Base-by-base conservation (phyloP, 2,888 invertebrate species). In the Apotomis betuletana region DNA sequence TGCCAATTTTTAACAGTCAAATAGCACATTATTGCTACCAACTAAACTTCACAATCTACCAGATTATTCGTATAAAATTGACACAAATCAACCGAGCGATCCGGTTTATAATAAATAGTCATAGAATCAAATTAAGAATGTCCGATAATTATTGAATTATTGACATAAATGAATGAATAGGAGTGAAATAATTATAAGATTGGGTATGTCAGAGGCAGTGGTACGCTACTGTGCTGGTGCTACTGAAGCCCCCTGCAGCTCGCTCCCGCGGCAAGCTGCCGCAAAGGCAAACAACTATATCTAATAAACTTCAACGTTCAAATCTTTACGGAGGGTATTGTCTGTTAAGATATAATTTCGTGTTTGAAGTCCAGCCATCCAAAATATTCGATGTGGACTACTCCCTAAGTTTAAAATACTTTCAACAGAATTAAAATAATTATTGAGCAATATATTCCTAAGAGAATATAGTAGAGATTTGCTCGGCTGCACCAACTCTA, bases 401-500 rank as follows among this genome's bases (percentile, higher is more conserved):
- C 84, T 82, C 85, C 75, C 90, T 91, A 90, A 87, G 83, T 86
- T 90, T 89, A 89, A 90, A 91, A 91, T 90, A 91, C 90, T 87
- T 88, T 90, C 85, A 92, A 93, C 91, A 88, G 90, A 92, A 90
- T 88, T 88, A 92, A 91, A 77, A 74, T 74, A 76, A 91, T 90
- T 87, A 92, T 93, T 93, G 92, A 93, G 92, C 92, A 93, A 92
- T 90, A 91, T 89, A 92, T 91, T 89, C 91, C 79, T 89, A 90
- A 85, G 87, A 90, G 92, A 92, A 92, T 91, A 91, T 89, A 89
- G 88, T 91, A 92, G 91, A 92, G 91, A 90, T 90, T 91, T 92
- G 91, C 92, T 91, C 92, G 89, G 91, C 90, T 92, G 92, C 92
- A 91, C 92, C 91, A 91, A 91, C 88, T 90, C 90, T 90, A 92